Percentiles rank a stretch among this genome's conserved stretches.
These are phyloP conservation scores for Zoanthus sansibaricus DNA, from an alignment of 92 coral and sea anemone genomes.

Conservation along the genomic window DNA sequence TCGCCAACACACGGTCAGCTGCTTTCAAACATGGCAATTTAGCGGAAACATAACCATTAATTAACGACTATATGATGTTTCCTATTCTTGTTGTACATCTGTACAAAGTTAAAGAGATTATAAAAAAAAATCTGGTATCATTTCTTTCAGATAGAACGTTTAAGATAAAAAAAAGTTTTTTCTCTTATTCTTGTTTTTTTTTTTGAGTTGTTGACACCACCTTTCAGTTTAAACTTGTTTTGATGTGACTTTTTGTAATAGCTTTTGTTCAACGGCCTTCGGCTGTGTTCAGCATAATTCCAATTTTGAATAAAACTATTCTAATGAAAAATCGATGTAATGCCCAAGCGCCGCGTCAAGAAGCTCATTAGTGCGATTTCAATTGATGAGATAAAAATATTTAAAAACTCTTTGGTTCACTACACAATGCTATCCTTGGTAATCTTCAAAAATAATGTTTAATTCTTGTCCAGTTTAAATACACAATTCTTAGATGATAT, in stretches of 20 bases:
- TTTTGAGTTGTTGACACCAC: too few species aligned
- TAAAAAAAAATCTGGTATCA: background rate
- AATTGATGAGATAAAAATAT: background rate
- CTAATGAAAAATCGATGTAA: too few species aligned
- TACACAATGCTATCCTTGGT: background rate
- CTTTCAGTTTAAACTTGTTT: too few species aligned
- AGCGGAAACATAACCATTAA: constrained; percentile 39
- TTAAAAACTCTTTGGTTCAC: background rate
- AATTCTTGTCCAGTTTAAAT: background rate
- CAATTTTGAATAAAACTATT: too few species aligned
- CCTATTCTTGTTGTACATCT: background rate
- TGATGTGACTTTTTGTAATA: too few species aligned
- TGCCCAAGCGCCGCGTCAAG: too few species aligned
- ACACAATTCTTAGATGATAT: background rate
- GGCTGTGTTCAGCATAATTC: too few species aligned
- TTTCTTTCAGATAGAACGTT: background rate
- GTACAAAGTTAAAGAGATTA: background rate
- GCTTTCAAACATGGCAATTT: background rate
- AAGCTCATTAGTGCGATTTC: too few species aligned
- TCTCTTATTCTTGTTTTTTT: too few species aligned
- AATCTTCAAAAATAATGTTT: background rate
- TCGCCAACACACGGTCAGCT: background rate
- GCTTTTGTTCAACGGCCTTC: too few species aligned
- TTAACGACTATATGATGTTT: constrained; percentile 22
- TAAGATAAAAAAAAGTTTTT: too few species aligned